A percentile compares a stretch with the other conserved stretches of the same genome.
Evolutionary conservation across 1,140 invertebrate species (phyloP).

Genomic region (Homalodisca vitripennis): DNA sequence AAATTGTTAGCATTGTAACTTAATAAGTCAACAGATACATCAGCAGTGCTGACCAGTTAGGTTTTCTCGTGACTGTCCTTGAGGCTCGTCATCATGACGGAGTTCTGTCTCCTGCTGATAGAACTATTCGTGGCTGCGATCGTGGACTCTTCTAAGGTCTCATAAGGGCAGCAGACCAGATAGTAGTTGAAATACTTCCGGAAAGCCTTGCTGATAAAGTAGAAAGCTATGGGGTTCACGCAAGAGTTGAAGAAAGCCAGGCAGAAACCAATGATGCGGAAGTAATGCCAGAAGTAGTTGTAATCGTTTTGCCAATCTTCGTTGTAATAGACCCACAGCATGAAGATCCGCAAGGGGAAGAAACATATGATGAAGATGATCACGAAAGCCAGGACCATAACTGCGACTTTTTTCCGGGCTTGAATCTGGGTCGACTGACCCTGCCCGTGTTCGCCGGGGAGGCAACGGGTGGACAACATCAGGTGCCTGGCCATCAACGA

Average conservation of each 20-base stretch:
- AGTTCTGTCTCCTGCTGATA: slow-evolving; percentile 37
- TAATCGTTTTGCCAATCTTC: slow-evolving; percentile 68
- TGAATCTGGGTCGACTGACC: slow-evolving; percentile 59
- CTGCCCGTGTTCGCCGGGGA: slow-evolving; percentile 66
- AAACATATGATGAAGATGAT: slow-evolving; percentile 91
- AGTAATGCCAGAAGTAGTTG: slow-evolving; percentile 78
- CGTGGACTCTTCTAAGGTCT: slow-evolving; percentile 30
- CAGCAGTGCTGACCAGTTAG: too few relatives aligned
- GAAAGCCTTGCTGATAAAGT: slow-evolving; percentile 89
- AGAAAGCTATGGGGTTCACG: slow-evolving; percentile 89
- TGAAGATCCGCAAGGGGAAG: slow-evolving; percentile 79
- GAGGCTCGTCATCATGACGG: slow-evolving; percentile 23
- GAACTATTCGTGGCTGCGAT: slow-evolving; percentile 36
- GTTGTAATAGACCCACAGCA: slow-evolving; percentile 83
- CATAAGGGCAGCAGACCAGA: slow-evolving; percentile 59
- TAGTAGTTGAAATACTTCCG: slow-evolving; percentile 88
- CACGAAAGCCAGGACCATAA: slow-evolving; percentile 93
- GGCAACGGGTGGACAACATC: slow-evolving; percentile 74
- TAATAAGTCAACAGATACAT: too few relatives aligned
- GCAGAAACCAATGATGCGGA: slow-evolving; percentile 84
- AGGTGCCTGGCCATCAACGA: slow-evolving; percentile 83
- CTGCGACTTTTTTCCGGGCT: slow-evolving; percentile 69
- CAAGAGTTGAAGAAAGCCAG: slow-evolving; percentile 90
- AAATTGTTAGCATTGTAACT: too few relatives aligned
- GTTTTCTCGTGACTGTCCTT: slow-evolving; percentile 15